A percentile compares a stretch with the other conserved stretches of the same genome.
Evolutionary conservation across 2,797 vertebrate species (phyloP).

Genomic region (Chiloscyllium punctatum): DNA sequence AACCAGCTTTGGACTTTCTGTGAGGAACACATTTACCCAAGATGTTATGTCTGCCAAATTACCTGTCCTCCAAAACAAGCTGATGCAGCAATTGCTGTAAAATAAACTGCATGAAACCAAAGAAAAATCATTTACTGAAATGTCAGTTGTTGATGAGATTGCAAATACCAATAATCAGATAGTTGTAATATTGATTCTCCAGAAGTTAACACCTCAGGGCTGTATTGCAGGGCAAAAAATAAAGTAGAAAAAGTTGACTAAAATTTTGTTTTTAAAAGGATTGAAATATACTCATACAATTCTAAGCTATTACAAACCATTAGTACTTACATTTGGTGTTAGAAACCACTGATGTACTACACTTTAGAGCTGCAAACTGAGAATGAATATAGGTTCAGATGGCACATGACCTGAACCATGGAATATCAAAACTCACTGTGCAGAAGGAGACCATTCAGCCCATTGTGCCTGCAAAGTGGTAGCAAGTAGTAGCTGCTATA

Average conservation of each 20-base stretch:
- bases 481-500: neutral
- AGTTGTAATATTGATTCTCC: neutral
- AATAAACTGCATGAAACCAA: neutral
- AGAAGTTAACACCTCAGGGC: neutral
- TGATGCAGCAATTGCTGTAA: neutral
- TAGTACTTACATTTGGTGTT: neutral
- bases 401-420: neutral
- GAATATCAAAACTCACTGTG: neutral
- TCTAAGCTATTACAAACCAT: neutral
- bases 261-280: neutral
- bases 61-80: neutral
- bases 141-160: neutral
- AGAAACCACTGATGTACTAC: neutral
- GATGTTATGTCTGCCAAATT: neutral
- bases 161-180: neutral
- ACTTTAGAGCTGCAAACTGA: neutral
- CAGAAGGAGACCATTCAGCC: neutral
- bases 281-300: neutral
- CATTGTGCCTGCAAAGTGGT: neutral
- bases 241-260: neutral
- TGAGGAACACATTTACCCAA: neutral
- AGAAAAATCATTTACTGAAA: neutral
- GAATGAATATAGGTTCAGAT: neutral
- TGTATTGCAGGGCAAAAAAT: neutral
- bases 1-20: neutral